Percentiles rank a stretch among this genome's conserved stretches.
phyloP scores from a whole-genome alignment of 2,113 vertebrate genomes.

The Pedionomus torquatus region DNA sequence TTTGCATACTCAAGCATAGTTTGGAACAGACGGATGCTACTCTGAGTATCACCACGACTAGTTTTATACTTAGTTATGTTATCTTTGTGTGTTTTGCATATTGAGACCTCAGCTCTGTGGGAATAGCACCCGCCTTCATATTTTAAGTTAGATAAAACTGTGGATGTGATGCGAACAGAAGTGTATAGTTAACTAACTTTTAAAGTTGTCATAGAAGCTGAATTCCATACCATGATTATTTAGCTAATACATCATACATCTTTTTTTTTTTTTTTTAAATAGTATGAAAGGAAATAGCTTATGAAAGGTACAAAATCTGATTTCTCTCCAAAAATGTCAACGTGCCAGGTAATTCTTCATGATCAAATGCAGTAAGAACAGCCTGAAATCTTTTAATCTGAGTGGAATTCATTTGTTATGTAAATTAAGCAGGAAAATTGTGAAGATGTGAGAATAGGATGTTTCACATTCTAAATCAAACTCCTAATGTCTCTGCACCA shows the following conservation, averaged over 20 bases:
- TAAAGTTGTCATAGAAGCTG: not conserved
- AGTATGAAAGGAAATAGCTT: not conserved
- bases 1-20: not conserved
- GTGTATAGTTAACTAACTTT: not conserved
- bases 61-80: not conserved
- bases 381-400: slow-evolving; percentile 11
- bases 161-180: not conserved
- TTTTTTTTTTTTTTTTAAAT: not conserved
- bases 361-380: slow-evolving; percentile 18
- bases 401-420: slow-evolving; percentile 18
- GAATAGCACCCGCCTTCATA: not conserved
- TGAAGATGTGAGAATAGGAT: not conserved
- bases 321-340: not conserved
- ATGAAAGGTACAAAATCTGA: not conserved
- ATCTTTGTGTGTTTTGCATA: not conserved
- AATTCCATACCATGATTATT: not conserved
- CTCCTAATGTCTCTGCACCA: not conserved
- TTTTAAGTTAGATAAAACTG: not conserved
- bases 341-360: not conserved
- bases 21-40: not conserved
- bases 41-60: not conserved
- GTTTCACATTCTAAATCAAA: not conserved
- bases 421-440: slow-evolving; percentile 9
- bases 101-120: not conserved
- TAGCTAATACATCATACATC: too few relatives aligned